Evolutionary conservation across 2,797 vertebrate species (phyloP).

Genomic region (Halcyon leucocephala): DNA sequence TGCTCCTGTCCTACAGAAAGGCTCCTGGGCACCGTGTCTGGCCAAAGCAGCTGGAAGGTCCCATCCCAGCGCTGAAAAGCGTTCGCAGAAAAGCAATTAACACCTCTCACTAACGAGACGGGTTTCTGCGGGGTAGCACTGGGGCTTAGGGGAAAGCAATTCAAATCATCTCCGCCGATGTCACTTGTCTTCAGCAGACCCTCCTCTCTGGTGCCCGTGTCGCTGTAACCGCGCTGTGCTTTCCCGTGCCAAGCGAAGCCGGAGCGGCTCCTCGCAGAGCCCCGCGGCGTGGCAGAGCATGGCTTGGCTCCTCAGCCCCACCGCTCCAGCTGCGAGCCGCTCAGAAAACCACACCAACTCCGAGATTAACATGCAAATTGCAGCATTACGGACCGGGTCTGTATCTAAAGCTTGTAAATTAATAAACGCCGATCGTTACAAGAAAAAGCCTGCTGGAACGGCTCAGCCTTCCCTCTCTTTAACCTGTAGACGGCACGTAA

Average conservation of each 20-base stretch:
- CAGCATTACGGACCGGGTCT: not conserved
- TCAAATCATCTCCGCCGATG: not conserved
- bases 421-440: not conserved
- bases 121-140: not conserved
- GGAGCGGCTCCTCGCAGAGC: not conserved
- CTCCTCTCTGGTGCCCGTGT: not conserved
- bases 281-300: not conserved
- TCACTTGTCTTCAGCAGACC: not conserved
- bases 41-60: not conserved
- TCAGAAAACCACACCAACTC: not conserved
- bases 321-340: not conserved
- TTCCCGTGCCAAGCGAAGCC: not conserved
- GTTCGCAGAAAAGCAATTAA: not conserved
- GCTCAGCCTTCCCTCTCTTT: not conserved
- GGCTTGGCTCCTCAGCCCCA: not conserved
- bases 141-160: not conserved
- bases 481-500: not conserved
- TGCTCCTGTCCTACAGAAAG: rapidly evolving
- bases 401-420: not conserved
- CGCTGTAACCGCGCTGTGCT: not conserved
- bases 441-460: not conserved
- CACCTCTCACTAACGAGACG: not conserved
- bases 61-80: not conserved
- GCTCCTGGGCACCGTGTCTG: not conserved
- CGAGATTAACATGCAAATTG: not conserved